phyloP scores from a whole-genome alignment of 2,113 vertebrate genomes.

The Apodemus speciosus region DNA sequence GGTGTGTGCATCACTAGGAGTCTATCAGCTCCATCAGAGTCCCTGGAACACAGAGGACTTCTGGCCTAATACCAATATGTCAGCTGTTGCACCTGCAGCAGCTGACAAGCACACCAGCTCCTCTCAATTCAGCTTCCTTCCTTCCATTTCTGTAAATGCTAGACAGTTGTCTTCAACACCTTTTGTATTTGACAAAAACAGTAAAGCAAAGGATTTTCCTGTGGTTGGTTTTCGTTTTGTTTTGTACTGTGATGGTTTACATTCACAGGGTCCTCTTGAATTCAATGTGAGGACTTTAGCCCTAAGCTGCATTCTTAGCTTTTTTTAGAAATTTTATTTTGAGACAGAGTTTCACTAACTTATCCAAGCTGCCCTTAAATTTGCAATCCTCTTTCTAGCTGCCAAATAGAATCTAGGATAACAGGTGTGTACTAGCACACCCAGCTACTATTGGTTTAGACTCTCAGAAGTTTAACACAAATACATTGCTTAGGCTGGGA shows the following conservation, averaged over 20 bases:
- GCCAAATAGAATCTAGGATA: neutral
- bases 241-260: neutral
- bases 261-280: neutral
- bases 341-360: neutral
- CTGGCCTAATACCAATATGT: constrained; percentile 33
- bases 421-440: neutral
- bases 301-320: neutral
- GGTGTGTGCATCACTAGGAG: neutral
- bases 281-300: neutral
- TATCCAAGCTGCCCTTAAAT: neutral
- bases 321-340: neutral
- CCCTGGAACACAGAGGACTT: constrained; percentile 34
- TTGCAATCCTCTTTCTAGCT: neutral
- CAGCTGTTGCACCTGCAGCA: constrained; percentile 62
- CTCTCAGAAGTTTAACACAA: constrained; percentile 63
- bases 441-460: constrained; percentile 10
- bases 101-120: constrained; percentile 38
- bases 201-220: constrained; percentile 60
- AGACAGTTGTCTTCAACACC: constrained; percentile 58
- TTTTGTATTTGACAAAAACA: constrained; percentile 63
- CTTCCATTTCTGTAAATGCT: constrained; percentile 61
- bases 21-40: neutral
- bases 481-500: constrained; percentile 37
- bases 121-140: constrained; percentile 4
- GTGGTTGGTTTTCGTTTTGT: constrained; percentile 46